Evolutionary conservation across 2,888 invertebrate species (phyloP).

Genomic region (Microctonus brassicae): DNA sequence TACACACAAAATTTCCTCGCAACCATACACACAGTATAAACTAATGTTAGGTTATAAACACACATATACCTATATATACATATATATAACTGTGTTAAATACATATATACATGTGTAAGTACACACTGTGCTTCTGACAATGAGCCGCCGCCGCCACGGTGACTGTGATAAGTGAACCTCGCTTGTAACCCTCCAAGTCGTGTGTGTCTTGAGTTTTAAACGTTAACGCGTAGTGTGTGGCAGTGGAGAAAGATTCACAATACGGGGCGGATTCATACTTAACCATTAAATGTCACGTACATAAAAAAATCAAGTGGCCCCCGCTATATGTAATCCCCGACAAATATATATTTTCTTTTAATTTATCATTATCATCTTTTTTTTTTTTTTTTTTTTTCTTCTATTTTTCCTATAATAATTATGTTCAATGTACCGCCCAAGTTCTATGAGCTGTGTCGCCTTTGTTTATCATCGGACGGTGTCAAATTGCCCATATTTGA

Average conservation of each 20-base stretch:
- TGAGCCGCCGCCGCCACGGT: constrained; percentile 64
- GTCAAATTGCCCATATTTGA: constrained; percentile 83
- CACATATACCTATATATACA: background rate
- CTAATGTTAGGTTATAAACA: too few species aligned
- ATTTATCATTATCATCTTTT: constrained; percentile 33
- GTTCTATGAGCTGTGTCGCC: constrained; percentile 93
- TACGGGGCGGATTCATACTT: constrained; percentile 41
- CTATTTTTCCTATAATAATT: constrained; percentile 73
- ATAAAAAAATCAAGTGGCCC: constrained; percentile 56
- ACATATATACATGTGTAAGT: constrained; percentile 44
- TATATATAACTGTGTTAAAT: background rate
- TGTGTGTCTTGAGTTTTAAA: constrained; percentile 45
- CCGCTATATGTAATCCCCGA: constrained; percentile 51
- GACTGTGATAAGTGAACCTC: constrained; percentile 64
- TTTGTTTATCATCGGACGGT: constrained; percentile 87
- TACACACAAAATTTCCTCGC: too few species aligned
- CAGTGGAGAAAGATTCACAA: constrained; percentile 42
- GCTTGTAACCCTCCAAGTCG: constrained; percentile 45
- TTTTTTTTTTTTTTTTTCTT: constrained; percentile 28
- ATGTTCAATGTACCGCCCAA: constrained; percentile 94
- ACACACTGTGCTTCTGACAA: constrained; percentile 60
- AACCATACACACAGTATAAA: too few species aligned
- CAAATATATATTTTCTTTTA: constrained; percentile 33
- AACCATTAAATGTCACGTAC: constrained; percentile 59
- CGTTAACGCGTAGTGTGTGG: constrained; percentile 48